phyloP scores from a whole-genome alignment of 2,888 invertebrate genomes.

The Scotopteryx bipunctaria region DNA sequence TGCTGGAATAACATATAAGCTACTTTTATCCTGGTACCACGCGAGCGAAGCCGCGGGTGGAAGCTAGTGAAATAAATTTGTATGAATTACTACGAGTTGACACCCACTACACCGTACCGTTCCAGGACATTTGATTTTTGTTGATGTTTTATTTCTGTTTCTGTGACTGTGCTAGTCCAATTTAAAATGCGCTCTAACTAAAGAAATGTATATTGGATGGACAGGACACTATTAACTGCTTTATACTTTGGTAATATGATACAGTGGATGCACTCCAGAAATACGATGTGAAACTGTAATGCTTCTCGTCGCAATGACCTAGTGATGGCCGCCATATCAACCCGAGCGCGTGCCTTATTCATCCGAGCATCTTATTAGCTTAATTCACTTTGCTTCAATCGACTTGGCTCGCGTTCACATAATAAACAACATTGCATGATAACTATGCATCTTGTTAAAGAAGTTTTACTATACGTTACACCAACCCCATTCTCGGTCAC shows the following conservation, averaged over 20 bases:
- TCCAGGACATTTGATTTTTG: too few species aligned
- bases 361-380: conserved; percentile 50
- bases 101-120: too few species aligned
- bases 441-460: conserved; percentile 10
- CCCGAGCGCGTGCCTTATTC: conserved; percentile 45
- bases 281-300: conserved; percentile 44
- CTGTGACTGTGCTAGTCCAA: too few species aligned
- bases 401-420: conserved; percentile 27
- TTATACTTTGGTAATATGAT: background rate
- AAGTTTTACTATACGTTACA: conserved; percentile 4
- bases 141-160: too few species aligned
- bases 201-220: too few species aligned
- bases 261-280: conserved; percentile 48
- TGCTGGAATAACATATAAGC: too few species aligned
- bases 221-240: too few species aligned
- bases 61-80: too few species aligned
- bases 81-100: too few species aligned
- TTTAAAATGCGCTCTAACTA: too few species aligned
- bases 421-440: conserved; percentile 24
- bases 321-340: conserved; percentile 49
- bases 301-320: conserved; percentile 53
- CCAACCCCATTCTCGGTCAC: conserved; percentile 12
- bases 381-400: conserved; percentile 49
- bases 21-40: too few species aligned
- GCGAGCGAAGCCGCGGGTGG: too few species aligned